phyloP scores from a whole-genome alignment of 2,888 invertebrate species.

The Eulithis prunata region DNA sequence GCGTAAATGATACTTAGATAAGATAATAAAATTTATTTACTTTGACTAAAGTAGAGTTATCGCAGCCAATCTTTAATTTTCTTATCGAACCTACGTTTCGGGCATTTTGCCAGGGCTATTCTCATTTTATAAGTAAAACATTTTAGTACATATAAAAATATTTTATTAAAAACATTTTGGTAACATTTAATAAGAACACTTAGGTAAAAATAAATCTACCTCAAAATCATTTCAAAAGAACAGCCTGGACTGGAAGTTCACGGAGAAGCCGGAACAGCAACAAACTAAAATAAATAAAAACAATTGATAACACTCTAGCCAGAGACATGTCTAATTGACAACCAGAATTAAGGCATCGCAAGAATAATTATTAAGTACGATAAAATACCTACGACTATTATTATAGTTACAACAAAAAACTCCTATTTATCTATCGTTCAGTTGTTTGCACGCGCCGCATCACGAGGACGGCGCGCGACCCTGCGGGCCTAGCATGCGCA shows the following conservation, averaged over 20 bases:
- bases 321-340: constrained; percentile 85
- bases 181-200: constrained; percentile 86
- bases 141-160: constrained; percentile 83
- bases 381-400: constrained; percentile 84
- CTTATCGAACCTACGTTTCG: too few species aligned
- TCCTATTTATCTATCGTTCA: constrained; percentile 72
- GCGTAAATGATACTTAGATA: too few species aligned
- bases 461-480: constrained; percentile 45
- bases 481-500: too few species aligned
- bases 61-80: too few species aligned
- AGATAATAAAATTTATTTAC: too few species aligned
- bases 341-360: constrained; percentile 86
- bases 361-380: constrained; percentile 85
- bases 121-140: constrained; percentile 54
- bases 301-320: constrained; percentile 84
- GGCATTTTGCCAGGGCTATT: not conserved
- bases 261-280: constrained; percentile 84
- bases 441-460: constrained; percentile 52
- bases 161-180: constrained; percentile 86
- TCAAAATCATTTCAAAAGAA: constrained; percentile 85
- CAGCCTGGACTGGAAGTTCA: constrained; percentile 85
- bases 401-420: constrained; percentile 84
- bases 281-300: constrained; percentile 81
- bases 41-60: too few species aligned
- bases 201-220: constrained; percentile 86